A percentile compares a stretch with the other conserved stretches of the same genome.
Evolutionary conservation across 2,888 invertebrate genomes (phyloP).

Genomic region (Acleris holmiana): DNA sequence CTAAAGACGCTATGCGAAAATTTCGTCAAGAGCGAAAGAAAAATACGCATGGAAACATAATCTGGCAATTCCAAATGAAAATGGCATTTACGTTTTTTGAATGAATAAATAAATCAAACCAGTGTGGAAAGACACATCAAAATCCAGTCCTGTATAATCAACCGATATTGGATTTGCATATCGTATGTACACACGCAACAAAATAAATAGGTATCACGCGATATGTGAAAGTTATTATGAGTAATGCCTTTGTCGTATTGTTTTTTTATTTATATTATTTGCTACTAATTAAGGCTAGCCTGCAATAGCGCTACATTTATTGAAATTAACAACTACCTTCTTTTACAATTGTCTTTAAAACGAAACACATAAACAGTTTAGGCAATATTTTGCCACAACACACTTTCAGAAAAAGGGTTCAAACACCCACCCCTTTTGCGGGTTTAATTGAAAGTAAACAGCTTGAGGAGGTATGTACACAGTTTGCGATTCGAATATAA

Average conservation of each 20-base stretch:
- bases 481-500: too few relatives aligned
- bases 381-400: too few relatives aligned
- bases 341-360: too few relatives aligned
- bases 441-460: too few relatives aligned
- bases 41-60: too few relatives aligned
- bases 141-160: conserved; percentile 3
- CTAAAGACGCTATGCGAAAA: too few relatives aligned
- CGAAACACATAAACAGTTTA: too few relatives aligned
- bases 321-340: too few relatives aligned
- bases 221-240: background rate
- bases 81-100: background rate
- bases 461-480: too few relatives aligned
- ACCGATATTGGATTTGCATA: conserved; percentile 7
- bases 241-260: background rate
- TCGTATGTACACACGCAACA: conserved; percentile 6
- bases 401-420: too few relatives aligned
- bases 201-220: conserved; percentile 7
- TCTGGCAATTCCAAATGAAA: background rate
- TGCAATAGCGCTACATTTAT: background rate
- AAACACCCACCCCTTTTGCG: too few relatives aligned
- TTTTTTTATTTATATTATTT: background rate
- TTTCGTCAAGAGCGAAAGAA: too few relatives aligned
- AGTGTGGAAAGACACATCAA: background rate
- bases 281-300: background rate
- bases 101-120: background rate